phyloP scores from a whole-genome alignment of 1,140 invertebrate genomes.

The Hylaeus volcanicus region DNA sequence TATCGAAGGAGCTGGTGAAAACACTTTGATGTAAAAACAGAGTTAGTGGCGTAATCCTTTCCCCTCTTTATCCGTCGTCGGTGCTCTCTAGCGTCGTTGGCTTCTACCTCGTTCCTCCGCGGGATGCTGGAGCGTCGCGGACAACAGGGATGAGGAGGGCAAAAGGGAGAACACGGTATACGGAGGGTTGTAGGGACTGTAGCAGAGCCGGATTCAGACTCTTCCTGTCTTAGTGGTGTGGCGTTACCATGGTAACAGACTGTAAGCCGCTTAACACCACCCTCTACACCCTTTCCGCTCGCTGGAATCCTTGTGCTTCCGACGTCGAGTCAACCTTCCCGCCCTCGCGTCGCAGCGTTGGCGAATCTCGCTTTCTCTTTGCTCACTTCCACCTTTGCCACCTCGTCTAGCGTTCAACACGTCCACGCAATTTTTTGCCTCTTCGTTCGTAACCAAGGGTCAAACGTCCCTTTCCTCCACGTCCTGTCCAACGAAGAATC shows the following conservation, averaged over 20 bases:
- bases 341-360: slow-evolving; percentile 14
- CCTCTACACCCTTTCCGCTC: slow-evolving; percentile 53
- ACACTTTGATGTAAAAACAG: slow-evolving; percentile 68
- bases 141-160: slow-evolving; percentile 21
- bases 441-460: slow-evolving; percentile 32
- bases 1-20: slow-evolving; percentile 49
- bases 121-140: slow-evolving; percentile 45
- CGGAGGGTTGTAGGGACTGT: slow-evolving; percentile 56
- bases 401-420: background rate
- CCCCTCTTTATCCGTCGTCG: slow-evolving; percentile 30
- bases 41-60: slow-evolving; percentile 69
- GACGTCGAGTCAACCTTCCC: slow-evolving; percentile 64
- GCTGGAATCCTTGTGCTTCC: slow-evolving; percentile 58
- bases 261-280: slow-evolving; percentile 76
- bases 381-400: background rate
- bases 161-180: slow-evolving; percentile 2
- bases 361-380: slow-evolving; percentile 55
- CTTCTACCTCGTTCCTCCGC: slow-evolving; percentile 45
- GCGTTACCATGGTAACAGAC: slow-evolving; percentile 76
- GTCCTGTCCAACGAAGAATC: background rate
- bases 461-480: slow-evolving; percentile 14
- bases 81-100: slow-evolving; percentile 6
- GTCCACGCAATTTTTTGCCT: slow-evolving; percentile 40
- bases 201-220: slow-evolving; percentile 56
- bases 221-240: slow-evolving; percentile 72